Evolutionary conservation across 2,797 vertebrate species (phyloP).

Genomic region (Lepus townsendii): DNA sequence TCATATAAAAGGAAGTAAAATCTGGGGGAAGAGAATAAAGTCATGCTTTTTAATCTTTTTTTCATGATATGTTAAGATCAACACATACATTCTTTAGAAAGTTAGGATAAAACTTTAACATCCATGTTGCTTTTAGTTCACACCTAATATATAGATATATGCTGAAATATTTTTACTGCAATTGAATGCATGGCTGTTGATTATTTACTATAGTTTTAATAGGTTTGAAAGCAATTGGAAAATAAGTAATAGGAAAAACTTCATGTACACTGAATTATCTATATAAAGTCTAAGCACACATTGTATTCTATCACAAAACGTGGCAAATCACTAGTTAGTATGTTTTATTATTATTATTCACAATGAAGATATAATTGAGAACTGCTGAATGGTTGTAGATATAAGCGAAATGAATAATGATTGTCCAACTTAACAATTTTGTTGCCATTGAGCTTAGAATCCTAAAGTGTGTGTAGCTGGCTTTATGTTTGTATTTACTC

Average conservation of each 20-base stretch:
- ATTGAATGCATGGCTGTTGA: constrained; percentile 26
- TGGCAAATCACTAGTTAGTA: constrained; percentile 47
- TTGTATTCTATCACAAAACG: constrained; percentile 66
- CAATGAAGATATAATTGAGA: constrained; percentile 67
- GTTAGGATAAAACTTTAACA: constrained; percentile 51
- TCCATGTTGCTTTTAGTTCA: constrained; percentile 55
- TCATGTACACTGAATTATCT: constrained; percentile 31
- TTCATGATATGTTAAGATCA: neutral
- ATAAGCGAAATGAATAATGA: constrained; percentile 37
- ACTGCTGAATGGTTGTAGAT: constrained; percentile 66
- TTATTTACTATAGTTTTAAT: constrained; percentile 58
- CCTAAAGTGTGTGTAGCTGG: neutral
- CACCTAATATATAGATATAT: constrained; percentile 44
- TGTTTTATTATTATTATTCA: constrained; percentile 53
- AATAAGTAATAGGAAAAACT: constrained; percentile 62
- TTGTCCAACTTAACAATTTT: constrained; percentile 68
- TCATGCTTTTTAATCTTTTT: constrained; percentile 42
- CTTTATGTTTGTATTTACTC: constrained; percentile 65
- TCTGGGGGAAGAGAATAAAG: constrained; percentile 38
- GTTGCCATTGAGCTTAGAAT: constrained; percentile 40
- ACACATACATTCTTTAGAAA: constrained; percentile 32
- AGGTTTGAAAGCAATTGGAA: constrained; percentile 49
- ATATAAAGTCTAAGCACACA: constrained; percentile 52
- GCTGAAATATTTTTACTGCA: constrained; percentile 53
- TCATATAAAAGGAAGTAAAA: constrained; percentile 49